Conservation (phyloP, 1,140 invertebrate species). For the Drosophila tani region DNA sequence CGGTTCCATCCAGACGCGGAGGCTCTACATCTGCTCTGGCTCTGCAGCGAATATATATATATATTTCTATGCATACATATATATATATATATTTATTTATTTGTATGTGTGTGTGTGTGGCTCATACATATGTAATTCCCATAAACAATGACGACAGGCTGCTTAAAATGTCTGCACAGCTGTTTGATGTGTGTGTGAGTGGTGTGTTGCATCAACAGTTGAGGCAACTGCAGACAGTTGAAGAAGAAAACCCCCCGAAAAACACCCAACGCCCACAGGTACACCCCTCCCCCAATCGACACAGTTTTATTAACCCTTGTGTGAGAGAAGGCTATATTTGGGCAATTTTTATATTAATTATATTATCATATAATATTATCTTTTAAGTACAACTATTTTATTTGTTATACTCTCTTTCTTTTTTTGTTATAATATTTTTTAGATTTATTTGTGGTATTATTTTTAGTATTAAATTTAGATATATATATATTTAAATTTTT, state of each 20-base stretch:
- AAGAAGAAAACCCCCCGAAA: conserved; percentile 19
- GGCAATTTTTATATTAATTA: background rate
- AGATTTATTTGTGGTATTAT: no score
- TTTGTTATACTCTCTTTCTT: no score
- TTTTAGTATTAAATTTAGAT: no score
- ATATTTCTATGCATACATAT: background rate
- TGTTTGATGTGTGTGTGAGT: conserved; percentile 57
- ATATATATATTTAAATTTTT: no score
- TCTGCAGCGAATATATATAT: background rate
- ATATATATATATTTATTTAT: conserved; percentile 2
- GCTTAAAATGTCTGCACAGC: conserved; percentile 81
- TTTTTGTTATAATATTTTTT: no score
- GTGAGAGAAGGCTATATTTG: background rate
- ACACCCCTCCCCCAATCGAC: conserved; percentile 33
- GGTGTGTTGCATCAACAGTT: conserved; percentile 75
- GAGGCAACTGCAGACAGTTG: conserved; percentile 51
- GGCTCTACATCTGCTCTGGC: conserved; percentile 4
- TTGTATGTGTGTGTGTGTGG: conserved; percentile 1
- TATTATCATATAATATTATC: background rate
- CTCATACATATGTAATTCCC: conserved; percentile 35
- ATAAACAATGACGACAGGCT: conserved; percentile 56
- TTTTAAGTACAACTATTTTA: no score
- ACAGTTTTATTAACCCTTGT: conserved; percentile 50
- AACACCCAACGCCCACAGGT: background rate
- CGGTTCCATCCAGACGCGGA: conserved; percentile 1